A percentile compares a stretch with the other conserved stretches of the same genome.
Conservation (phyloP, 2,797 vertebrate genomes). For the Pitangus sulphuratus region DNA sequence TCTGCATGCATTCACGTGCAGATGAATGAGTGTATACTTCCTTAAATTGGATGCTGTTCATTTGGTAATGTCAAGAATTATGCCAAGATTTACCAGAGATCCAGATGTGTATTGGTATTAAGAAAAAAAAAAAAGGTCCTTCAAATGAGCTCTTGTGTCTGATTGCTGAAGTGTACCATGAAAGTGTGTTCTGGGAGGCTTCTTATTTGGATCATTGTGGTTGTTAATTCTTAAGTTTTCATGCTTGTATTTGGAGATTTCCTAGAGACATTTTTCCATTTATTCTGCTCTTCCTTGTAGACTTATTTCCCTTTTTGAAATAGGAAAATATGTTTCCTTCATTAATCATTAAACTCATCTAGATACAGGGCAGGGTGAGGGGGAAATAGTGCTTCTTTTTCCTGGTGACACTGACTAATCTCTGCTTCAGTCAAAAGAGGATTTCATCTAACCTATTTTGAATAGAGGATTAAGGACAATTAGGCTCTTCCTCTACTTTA, state of each 20-base stretch:
- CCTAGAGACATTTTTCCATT: not conserved
- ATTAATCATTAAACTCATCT: conserved; percentile 5
- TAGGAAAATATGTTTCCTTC: not conserved
- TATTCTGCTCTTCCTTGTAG: not conserved
- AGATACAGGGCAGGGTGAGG: not conserved
- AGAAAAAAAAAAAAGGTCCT: not conserved
- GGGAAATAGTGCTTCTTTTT: conserved; percentile 41
- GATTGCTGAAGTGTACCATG: not conserved
- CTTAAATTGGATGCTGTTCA: not conserved
- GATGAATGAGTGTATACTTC: not conserved
- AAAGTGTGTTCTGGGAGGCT: not conserved
- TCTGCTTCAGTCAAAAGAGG: conserved; percentile 77
- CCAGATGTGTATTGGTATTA: not conserved
- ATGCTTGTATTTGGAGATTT: not conserved
- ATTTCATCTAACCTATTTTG: conserved; percentile 80
- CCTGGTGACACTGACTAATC: conserved; percentile 57
- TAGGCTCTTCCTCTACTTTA: conserved; percentile 55
- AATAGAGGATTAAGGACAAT: conserved; percentile 77
- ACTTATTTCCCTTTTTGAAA: not conserved
- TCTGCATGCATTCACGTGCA: not conserved
- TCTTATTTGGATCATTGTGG: not conserved
- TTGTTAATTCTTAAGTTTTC: too few species aligned
- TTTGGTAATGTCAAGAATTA: not conserved
- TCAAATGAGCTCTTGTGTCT: not conserved
- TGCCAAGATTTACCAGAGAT: not conserved